phyloP scores from a whole-genome alignment of 2,888 invertebrate species.

The Pimpla rufipes region DNA sequence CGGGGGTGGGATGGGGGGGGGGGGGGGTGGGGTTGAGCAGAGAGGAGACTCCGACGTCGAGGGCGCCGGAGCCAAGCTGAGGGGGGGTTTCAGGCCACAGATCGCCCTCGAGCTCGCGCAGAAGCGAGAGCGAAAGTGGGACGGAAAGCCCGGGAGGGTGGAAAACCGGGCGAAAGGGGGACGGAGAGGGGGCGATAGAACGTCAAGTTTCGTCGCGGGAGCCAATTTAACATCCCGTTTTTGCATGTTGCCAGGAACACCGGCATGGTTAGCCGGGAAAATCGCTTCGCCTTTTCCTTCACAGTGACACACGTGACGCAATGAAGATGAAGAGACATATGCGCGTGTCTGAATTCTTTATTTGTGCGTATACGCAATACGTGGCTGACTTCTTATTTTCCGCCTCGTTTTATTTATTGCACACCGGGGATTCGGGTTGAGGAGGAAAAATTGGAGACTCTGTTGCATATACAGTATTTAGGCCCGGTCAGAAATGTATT shows the following conservation, averaged over 20 bases:
- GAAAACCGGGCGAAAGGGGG: constrained; percentile 46
- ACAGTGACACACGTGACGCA: neutral
- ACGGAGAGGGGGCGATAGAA: constrained; percentile 60
- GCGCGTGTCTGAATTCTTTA: constrained; percentile 25
- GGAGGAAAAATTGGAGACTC: neutral
- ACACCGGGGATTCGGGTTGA: neutral
- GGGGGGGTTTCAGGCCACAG: constrained; percentile 12
- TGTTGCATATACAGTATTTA: neutral
- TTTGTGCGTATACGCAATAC: neutral
- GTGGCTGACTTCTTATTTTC: constrained; percentile 7
- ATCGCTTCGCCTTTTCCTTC: constrained; percentile 41
- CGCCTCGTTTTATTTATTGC: neutral
- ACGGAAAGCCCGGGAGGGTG: constrained; percentile 42
- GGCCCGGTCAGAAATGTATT: neutral
- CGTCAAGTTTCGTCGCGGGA: constrained; percentile 62
- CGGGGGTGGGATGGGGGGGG: neutral
- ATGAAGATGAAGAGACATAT: constrained; percentile 36
- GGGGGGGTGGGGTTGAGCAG: constrained; percentile 24
- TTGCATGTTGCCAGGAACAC: constrained; percentile 58
- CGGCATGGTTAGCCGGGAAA: constrained; percentile 43
- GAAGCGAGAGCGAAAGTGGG: constrained; percentile 53
- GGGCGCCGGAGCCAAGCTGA: constrained; percentile 33
- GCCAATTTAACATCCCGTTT: constrained; percentile 70
- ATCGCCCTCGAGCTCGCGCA: constrained; percentile 36
- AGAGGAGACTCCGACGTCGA: constrained; percentile 43